These are phyloP conservation scores for Drosophila hamatofila DNA, from an alignment of 2,888 invertebrate genomes.

Conservation along the genomic window DNA sequence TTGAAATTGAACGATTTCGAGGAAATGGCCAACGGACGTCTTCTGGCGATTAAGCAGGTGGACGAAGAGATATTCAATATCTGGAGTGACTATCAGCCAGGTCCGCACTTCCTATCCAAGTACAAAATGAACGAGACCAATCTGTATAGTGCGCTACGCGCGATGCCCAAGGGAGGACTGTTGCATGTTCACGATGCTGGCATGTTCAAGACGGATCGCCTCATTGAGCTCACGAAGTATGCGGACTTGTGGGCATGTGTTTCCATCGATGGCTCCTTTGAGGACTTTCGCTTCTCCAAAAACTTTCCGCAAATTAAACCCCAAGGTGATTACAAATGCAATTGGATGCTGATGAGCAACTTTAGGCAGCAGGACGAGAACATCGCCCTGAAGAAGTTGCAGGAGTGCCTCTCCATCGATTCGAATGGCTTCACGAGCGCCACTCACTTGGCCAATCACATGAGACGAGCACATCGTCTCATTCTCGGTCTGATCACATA, in stretches of 20 bases:
- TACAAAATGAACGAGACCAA: slow-evolving; percentile 84
- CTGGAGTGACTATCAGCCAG: slow-evolving; percentile 43
- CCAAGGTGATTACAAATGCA: slow-evolving; percentile 45
- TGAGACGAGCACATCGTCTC: slow-evolving; percentile 86
- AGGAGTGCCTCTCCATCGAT: slow-evolving; percentile 27
- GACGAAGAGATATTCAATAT: slow-evolving; percentile 85
- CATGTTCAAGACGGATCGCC: slow-evolving; percentile 87
- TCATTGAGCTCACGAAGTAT: slow-evolving; percentile 85
- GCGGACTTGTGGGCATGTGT: slow-evolving; percentile 65
- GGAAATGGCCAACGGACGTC: slow-evolving; percentile 85
- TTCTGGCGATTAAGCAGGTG: slow-evolving; percentile 86
- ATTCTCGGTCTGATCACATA: slow-evolving; percentile 87
- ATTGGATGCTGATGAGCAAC: slow-evolving; percentile 64
- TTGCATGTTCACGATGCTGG: slow-evolving; percentile 89
- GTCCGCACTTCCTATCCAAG: slow-evolving; percentile 40
- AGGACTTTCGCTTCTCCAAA: slow-evolving; percentile 54
- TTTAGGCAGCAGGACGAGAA: slow-evolving; percentile 22
- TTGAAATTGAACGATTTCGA: slow-evolving; percentile 79
- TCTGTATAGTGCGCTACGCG: slow-evolving; percentile 88
- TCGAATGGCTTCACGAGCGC: slow-evolving; percentile 85
- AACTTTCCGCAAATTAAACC: slow-evolving; percentile 27
- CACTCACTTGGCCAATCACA: slow-evolving; percentile 86
- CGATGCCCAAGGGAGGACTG: slow-evolving; percentile 90
- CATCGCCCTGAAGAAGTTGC: slow-evolving; percentile 78
- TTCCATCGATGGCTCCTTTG: slow-evolving; percentile 22